Conservation (phyloP, 2,797 vertebrate genomes). For the Pogonophryne albipinna region DNA sequence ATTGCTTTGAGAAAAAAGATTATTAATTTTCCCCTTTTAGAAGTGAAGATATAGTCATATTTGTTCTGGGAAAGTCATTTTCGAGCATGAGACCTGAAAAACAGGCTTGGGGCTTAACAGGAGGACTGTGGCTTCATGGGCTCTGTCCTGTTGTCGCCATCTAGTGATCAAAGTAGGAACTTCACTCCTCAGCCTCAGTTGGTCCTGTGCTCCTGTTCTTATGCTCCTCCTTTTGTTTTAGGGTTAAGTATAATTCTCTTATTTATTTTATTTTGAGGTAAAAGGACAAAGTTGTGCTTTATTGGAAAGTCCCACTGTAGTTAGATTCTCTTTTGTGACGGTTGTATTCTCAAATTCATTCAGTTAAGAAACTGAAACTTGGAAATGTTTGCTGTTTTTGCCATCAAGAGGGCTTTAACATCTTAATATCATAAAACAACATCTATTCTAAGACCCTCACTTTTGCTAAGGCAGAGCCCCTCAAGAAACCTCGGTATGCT, state of each 20-base stretch:
- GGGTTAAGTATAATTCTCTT: background rate
- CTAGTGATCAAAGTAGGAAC: constrained; percentile 48
- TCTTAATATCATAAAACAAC: background rate
- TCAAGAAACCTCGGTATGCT: background rate
- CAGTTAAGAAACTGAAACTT: background rate
- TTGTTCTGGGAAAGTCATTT: no score
- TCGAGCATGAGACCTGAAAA: no score
- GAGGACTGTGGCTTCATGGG: no score
- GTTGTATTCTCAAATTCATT: background rate
- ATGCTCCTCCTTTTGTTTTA: background rate
- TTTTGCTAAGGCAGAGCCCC: background rate
- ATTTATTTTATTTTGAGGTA: background rate
- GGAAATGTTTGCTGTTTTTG: background rate
- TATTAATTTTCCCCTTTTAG: no score
- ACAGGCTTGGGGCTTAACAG: no score
- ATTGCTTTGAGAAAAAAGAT: no score
- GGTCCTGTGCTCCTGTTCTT: background rate
- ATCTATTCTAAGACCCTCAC: background rate
- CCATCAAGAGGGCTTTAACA: no score
- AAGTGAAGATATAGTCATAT: no score
- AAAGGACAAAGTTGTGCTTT: background rate
- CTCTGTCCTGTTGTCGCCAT: constrained; percentile 33
- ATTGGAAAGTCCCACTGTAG: no score
- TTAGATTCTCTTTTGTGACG: background rate
- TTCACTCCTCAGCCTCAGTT: background rate